A percentile compares a stretch with the other conserved stretches of the same genome.
Conservation (phyloP, 2,797 vertebrate genomes). For the Poeciliopsis presidionis region DNA sequence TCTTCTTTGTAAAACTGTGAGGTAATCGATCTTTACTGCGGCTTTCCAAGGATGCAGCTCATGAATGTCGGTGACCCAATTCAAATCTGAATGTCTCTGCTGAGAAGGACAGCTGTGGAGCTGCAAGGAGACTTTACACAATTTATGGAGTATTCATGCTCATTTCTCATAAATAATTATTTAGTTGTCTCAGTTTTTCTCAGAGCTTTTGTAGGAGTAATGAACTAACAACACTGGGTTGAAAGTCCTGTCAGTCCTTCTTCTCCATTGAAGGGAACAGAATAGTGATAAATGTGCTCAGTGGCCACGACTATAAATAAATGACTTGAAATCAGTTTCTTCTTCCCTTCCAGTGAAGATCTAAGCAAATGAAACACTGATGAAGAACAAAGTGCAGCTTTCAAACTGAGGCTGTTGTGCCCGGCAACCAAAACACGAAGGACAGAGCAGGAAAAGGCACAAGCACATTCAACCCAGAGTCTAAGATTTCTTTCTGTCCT, state of each 20-base stretch:
- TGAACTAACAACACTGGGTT: background rate
- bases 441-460: constrained; percentile 23
- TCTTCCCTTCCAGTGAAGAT: background rate
- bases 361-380: background rate
- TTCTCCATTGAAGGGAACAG: background rate
- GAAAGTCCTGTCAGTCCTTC: too few species aligned
- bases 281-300: background rate
- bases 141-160: background rate
- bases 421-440: constrained; percentile 4
- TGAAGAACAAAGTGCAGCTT: constrained; percentile 9
- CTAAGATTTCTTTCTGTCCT: background rate
- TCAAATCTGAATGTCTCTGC: background rate
- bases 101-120: background rate
- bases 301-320: background rate
- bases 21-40: background rate
- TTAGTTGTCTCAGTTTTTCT: background rate
- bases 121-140: background rate
- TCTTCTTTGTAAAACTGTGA: background rate
- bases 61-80: background rate
- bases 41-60: background rate
- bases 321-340: background rate
- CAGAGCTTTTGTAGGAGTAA: background rate
- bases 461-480: constrained; percentile 3
- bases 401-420: constrained; percentile 10
- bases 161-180: background rate